Conservation (phyloP, 2,797 vertebrate species). For the Antennarius maculatus region DNA sequence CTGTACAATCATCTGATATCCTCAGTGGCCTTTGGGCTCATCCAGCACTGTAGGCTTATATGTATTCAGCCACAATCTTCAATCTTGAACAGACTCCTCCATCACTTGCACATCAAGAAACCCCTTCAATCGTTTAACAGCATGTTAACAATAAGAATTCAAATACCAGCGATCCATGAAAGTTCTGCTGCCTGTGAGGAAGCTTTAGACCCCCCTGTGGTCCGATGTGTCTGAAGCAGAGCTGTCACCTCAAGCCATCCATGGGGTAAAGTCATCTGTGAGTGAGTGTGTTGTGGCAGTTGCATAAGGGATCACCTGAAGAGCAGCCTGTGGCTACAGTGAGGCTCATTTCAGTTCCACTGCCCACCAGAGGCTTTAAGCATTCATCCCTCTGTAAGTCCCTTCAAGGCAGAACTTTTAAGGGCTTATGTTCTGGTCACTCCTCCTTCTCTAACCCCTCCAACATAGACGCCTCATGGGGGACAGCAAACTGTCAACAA, state of each 20-base stretch:
- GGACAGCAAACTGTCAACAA: background rate
- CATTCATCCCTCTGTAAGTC: conserved; percentile 55
- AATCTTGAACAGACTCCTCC: background rate
- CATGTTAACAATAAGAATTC: conserved; percentile 7
- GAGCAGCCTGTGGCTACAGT: conserved; percentile 59
- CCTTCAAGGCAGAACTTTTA: conserved; percentile 50
- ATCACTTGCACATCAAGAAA: background rate
- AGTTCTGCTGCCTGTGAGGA: conserved; percentile 19
- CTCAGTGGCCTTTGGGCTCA: background rate
- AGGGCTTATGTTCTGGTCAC: conserved; percentile 40
- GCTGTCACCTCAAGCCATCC: conserved; percentile 50
- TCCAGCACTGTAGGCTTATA: background rate
- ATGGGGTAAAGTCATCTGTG: conserved; percentile 22
- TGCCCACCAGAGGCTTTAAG: conserved; percentile 63
- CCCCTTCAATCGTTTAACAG: background rate
- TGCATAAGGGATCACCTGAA: conserved; percentile 57
- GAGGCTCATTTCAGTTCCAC: conserved; percentile 44
- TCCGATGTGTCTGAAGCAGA: conserved; percentile 31
- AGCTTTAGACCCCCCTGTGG: conserved; percentile 18
- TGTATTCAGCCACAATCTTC: background rate
- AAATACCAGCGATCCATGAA: background rate
- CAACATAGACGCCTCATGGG: background rate
- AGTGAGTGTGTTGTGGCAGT: conserved; percentile 29
- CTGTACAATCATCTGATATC: conserved; percentile 28
- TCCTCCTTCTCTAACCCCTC: background rate